Conservation (phyloP, 2,797 vertebrate genomes). For the Dendrocincla tyrannina region DNA sequence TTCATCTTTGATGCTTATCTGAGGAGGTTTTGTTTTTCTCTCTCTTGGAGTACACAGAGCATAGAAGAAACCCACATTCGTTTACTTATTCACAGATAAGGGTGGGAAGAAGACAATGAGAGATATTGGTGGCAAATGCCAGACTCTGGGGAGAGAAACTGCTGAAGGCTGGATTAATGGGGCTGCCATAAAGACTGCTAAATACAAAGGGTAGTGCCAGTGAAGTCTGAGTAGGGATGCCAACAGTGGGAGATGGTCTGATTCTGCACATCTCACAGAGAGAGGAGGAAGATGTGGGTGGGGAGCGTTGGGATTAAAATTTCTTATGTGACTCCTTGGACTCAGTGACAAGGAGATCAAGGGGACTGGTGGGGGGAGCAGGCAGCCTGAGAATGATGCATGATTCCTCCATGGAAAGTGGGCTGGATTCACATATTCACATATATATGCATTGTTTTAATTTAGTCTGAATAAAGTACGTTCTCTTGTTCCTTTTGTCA, state of each 20-base stretch:
- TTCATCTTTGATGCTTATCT: neutral
- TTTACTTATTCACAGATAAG: constrained; percentile 6
- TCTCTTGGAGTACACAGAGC: neutral
- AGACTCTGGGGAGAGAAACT: neutral
- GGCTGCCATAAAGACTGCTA: neutral
- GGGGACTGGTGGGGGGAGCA: neutral
- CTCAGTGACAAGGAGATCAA: neutral
- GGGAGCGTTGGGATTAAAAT: neutral
- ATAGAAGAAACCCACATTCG: neutral
- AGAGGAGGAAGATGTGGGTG: neutral
- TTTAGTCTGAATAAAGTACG: neutral
- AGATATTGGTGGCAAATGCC: neutral
- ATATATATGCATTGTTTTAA: neutral
- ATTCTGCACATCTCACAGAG: neutral
- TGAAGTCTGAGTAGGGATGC: neutral
- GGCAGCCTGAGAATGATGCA: neutral
- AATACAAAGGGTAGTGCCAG: neutral
- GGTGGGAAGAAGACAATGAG: neutral
- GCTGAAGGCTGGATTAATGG: neutral
- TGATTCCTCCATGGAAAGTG: neutral
- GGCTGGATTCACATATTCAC: neutral
- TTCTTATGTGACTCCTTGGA: neutral
- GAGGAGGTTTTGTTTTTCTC: neutral
- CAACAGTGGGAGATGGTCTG: neutral
- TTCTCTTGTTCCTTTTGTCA: neutral